phyloP scores from a whole-genome alignment of 2,113 vertebrate genomes.

The Gavialis gangeticus region DNA sequence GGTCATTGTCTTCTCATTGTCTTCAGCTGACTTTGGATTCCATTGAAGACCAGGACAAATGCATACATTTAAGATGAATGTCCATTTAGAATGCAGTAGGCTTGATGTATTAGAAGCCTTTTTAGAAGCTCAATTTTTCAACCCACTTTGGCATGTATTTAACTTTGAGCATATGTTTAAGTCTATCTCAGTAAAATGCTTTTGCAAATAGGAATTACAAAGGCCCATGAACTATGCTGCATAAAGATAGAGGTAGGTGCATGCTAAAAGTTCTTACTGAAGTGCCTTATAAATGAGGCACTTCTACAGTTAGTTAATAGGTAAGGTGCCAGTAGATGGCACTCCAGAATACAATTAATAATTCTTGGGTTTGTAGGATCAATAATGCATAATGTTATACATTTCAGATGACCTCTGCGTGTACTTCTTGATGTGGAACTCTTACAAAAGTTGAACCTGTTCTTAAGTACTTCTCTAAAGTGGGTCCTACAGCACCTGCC shows the following conservation, averaged over 20 bases:
- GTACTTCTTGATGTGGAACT: rapidly evolving
- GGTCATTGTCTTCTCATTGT: rapidly evolving
- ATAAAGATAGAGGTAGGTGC: rapidly evolving
- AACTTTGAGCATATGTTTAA: not conserved
- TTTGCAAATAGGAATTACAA: not conserved
- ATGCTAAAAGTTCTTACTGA: rapidly evolving
- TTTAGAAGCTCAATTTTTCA: not conserved
- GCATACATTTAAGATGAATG: not conserved
- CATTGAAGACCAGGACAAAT: no score
- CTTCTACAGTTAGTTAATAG: rapidly evolving
- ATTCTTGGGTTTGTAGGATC: rapidly evolving
- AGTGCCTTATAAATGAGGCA: rapidly evolving
- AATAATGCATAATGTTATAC: rapidly evolving
- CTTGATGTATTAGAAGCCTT: not conserved
- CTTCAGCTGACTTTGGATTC: rapidly evolving
- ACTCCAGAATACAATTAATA: not conserved
- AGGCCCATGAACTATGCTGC: not conserved
- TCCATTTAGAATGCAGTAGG: not conserved
- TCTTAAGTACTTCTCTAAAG: not conserved
- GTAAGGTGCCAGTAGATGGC: conserved; percentile 23
- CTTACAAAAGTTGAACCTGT: not conserved
- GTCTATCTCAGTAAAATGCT: not conserved
- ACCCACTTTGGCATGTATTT: not conserved
- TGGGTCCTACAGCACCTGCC: rapidly evolving
- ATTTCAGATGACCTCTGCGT: rapidly evolving